A percentile compares a stretch with the other conserved stretches of the same genome.
Evolutionary conservation across 2,113 vertebrate genomes (phyloP).

Genomic region (Leucopsar rothschildi): DNA sequence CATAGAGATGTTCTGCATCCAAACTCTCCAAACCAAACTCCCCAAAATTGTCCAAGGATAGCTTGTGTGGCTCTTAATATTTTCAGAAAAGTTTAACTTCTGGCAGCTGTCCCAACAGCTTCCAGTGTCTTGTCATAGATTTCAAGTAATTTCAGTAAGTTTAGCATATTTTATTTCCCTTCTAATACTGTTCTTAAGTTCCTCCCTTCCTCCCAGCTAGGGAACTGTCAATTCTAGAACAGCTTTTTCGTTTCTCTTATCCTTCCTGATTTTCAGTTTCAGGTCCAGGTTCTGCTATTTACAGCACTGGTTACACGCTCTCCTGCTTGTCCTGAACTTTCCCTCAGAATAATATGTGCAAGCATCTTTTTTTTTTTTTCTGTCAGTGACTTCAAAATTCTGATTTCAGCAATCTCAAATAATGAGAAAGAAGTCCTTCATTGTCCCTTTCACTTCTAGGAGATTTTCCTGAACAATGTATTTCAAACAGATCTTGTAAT

Average conservation of each 20-base stretch:
- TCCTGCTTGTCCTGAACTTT: not conserved
- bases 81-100: not conserved
- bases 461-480: not conserved
- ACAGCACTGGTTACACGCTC: not conserved
- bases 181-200: not conserved
- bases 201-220: not conserved
- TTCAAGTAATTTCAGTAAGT: not conserved
- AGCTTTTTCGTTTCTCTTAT: not conserved
- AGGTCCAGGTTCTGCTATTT: not conserved
- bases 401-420: not conserved
- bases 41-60: not conserved
- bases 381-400: not conserved
- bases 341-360: not conserved
- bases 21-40: no score
- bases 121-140: not conserved
- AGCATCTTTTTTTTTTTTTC: not conserved
- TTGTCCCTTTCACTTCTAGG: not conserved
- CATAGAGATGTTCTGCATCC: not conserved
- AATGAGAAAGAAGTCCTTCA: not conserved
- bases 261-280: not conserved
- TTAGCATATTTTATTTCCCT: not conserved
- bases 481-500: not conserved
- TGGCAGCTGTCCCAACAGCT: not conserved
- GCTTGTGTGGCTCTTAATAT: not conserved
- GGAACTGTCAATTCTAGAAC: not conserved